A percentile compares a stretch with the other conserved stretches of the same genome.
Evolutionary conservation across 2,113 vertebrate species (phyloP).

Genomic region (Nesospiza acunhae): DNA sequence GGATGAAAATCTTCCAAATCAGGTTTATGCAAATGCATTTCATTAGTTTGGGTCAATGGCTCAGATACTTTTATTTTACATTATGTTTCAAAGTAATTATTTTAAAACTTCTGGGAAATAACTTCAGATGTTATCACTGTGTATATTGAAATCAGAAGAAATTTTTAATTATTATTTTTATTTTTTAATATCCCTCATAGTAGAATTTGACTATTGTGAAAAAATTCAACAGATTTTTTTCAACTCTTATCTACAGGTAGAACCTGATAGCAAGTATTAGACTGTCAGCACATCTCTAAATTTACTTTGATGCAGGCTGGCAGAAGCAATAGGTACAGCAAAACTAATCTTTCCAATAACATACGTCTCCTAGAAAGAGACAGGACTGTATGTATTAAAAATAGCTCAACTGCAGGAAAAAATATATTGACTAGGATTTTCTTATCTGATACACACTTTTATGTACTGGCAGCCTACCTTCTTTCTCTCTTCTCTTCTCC

Average conservation of each 20-base stretch:
- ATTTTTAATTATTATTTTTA: neutral
- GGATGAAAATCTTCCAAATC: neutral
- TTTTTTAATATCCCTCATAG: neutral
- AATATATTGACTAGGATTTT: conserved; percentile 64
- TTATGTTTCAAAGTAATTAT: neutral
- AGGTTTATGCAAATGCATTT: neutral
- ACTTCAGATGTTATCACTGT: neutral
- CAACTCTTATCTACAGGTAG: conserved; percentile 64
- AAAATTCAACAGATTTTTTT: conserved; percentile 43
- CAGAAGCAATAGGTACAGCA: conserved; percentile 65
- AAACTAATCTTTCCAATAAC: conserved; percentile 72
- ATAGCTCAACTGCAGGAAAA: conserved; percentile 47
- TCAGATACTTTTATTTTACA: neutral
- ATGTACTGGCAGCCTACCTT: conserved; percentile 9
- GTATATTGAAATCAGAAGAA: neutral
- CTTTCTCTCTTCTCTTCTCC: neutral
- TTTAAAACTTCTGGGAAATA: neutral
- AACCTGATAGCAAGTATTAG: conserved; percentile 67
- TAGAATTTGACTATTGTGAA: neutral
- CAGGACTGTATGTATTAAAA: conserved; percentile 66
- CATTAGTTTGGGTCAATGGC: rapidly evolving
- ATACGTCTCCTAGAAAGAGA: conserved; percentile 67
- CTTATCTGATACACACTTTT: conserved; percentile 59
- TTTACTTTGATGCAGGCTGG: conserved; percentile 68
- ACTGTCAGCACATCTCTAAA: conserved; percentile 70